Evolutionary conservation across 2,888 invertebrate species (phyloP).

Genomic region (Conchocele bisecta): DNA sequence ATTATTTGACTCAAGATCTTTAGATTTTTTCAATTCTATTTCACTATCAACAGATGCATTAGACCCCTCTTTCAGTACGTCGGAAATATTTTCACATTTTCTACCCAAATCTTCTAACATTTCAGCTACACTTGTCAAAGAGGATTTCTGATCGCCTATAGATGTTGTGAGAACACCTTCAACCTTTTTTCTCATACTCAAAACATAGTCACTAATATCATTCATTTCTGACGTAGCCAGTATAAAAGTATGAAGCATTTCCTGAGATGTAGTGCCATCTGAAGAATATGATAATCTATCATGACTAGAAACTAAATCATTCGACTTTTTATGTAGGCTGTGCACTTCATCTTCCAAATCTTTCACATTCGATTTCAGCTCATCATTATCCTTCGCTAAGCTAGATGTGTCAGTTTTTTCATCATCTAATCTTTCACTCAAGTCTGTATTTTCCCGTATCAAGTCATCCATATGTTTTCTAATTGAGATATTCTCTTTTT

Average conservation of each 20-base stretch:
- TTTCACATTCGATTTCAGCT: slow-evolving; percentile 63
- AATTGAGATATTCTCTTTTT: slow-evolving; percentile 69
- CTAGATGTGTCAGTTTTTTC: slow-evolving; percentile 55
- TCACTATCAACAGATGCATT: slow-evolving; percentile 23
- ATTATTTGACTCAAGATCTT: slow-evolving; percentile 1
- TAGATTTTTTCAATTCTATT: background rate
- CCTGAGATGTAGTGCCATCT: slow-evolving; percentile 35
- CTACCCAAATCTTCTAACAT: slow-evolving; percentile 67
- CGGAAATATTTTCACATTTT: slow-evolving; percentile 68
- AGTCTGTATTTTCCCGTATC: slow-evolving; percentile 67
- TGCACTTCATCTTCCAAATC: slow-evolving; percentile 68
- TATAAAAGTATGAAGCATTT: slow-evolving; percentile 69
- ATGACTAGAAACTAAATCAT: slow-evolving; percentile 39
- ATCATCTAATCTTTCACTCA: slow-evolving; percentile 64
- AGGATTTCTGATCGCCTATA: slow-evolving; percentile 51
- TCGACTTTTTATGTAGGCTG: slow-evolving; percentile 63
- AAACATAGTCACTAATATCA: slow-evolving; percentile 65
- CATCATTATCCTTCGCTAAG: slow-evolving; percentile 63
- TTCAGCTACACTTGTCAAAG: slow-evolving; percentile 60
- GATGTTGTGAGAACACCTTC: slow-evolving; percentile 62
- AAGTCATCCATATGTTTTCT: slow-evolving; percentile 72
- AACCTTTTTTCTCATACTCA: slow-evolving; percentile 63
- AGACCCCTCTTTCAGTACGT: slow-evolving; percentile 67
- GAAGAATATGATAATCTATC: slow-evolving; percentile 35
- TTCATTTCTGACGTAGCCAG: slow-evolving; percentile 70